These are phyloP conservation scores for Tachystola acroxantha DNA, from an alignment of 2,888 invertebrate genomes.

Conservation along the genomic window DNA sequence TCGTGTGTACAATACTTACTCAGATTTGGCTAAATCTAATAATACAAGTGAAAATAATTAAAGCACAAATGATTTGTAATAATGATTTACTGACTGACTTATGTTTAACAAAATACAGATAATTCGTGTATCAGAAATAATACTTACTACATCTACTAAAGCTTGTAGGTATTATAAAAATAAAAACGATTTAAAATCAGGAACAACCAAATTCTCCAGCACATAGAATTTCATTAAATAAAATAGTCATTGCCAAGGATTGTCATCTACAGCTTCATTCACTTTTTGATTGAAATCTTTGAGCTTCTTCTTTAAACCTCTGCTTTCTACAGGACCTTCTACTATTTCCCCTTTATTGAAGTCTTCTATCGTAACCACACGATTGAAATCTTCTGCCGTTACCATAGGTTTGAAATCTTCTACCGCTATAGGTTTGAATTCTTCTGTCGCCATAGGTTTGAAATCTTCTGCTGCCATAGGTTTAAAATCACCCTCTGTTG, in stretches of 20 bases:
- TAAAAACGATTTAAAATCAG: slow-evolving; percentile 56
- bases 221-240: slow-evolving; percentile 64
- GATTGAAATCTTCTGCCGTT: slow-evolving; percentile 11
- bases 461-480: slow-evolving; percentile 13
- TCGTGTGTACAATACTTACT: too few species aligned
- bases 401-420: slow-evolving; percentile 24
- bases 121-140: too few species aligned
- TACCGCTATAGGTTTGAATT: slow-evolving; percentile 40
- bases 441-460: slow-evolving; percentile 37
- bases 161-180: too few species aligned
- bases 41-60: too few species aligned
- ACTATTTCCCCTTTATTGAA: slow-evolving; percentile 66
- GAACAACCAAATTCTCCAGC: slow-evolving; percentile 55
- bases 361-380: slow-evolving; percentile 46
- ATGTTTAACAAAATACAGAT: too few species aligned
- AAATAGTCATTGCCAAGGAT: slow-evolving; percentile 74
- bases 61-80: too few species aligned
- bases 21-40: too few species aligned
- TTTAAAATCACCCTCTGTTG: slow-evolving; percentile 26
- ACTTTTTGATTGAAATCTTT: slow-evolving; percentile 51
- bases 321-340: slow-evolving; percentile 45
- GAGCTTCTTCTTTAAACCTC: slow-evolving; percentile 50
- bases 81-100: too few species aligned
- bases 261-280: slow-evolving; percentile 56
- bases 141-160: too few species aligned